These are phyloP conservation scores for Zapornia atra DNA, from an alignment of 2,113 vertebrate genomes.

Conservation along the genomic window DNA sequence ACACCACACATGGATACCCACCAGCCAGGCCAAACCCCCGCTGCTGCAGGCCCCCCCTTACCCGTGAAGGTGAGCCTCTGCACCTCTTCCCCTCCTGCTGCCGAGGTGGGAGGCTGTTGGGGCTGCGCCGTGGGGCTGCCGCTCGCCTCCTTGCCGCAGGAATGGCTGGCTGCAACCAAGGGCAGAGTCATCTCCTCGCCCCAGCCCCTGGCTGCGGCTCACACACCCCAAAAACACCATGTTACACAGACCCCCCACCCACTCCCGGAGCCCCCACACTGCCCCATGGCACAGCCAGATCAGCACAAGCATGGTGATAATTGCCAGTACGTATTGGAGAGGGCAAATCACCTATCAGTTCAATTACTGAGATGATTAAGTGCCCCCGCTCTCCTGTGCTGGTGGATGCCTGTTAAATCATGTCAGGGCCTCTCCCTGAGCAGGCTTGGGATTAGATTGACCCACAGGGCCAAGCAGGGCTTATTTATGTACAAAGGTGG, in stretches of 20 bases:
- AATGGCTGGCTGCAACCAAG: neutral
- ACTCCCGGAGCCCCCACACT: neutral
- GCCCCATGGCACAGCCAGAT: neutral
- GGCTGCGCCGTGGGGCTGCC: neutral
- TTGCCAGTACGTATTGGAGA: rapidly evolving
- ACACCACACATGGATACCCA: rapidly evolving
- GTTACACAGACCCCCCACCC: rapidly evolving
- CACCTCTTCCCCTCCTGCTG: rapidly evolving
- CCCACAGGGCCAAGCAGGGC: neutral
- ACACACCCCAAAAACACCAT: rapidly evolving
- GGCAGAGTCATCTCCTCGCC: neutral
- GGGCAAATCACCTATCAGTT: neutral
- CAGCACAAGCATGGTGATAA: rapidly evolving
- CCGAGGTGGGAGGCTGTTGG: rapidly evolving
- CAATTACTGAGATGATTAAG: neutral
- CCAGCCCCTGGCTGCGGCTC: neutral
- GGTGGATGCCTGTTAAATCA: neutral
- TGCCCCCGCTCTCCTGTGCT: rapidly evolving
- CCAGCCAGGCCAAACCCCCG: rapidly evolving
- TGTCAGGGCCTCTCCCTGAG: neutral
- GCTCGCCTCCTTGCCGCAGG: neutral
- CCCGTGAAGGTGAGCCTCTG: neutral
- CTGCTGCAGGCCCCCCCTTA: neutral
- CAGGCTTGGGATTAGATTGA: neutral
- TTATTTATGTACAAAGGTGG: rapidly evolving